Evolutionary conservation across 23 tunicate genomes (phyloP), one percentile per base, ranked within the genome.

Genomic region (Botrylloides violaceus): DNA sequence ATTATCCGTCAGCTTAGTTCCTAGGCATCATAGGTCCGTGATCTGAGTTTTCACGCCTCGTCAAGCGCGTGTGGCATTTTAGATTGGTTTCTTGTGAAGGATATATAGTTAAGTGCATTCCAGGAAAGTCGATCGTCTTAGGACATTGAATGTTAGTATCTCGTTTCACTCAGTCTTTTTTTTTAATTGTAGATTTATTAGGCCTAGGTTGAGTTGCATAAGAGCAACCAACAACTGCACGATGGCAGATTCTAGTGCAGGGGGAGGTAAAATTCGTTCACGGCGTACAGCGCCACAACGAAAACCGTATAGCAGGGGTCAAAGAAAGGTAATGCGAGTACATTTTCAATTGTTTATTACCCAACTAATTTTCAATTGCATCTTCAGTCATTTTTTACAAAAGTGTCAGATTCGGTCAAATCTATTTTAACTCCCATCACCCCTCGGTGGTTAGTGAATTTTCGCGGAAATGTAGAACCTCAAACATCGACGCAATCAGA

Each of bases 181-280:
- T n/a, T n/a, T n/a, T n/a, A n/a, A n/a, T n/a, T n/a, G n/a, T n/a
- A n/a, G 53, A 9, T 43, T 43, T 7, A 43, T 43, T 43, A 43
- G 53, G 53, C 53, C 15, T 43, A 43, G 53, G 53, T 43, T 15
- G 15, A 43, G 53, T 43, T 43, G 53, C 53, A 7, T 15, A 43
- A 43, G 9, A 7, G 53, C 53, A 43, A 43, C 53, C 15, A 7
- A 15, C 15, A 15, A 43, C 70, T 63, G 70, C 70, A 68, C 74
- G 58, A 68, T 68, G 74, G 63, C 74, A 56, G 74, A 68, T 43
- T 56, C 74, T 56, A 2, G 47, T 36, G 7, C 32, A 6, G 74
- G 74, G 12, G 74, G 74, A 35, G 74, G 74, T 21, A 68, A 68
- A 36, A 68, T 68, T 56, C 74, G 74, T 43, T 43, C 74, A 23